Evolutionary conservation across 35 echinoderm and acorn worm species (phyloP).

Genomic region (Acanthaster planci): DNA sequence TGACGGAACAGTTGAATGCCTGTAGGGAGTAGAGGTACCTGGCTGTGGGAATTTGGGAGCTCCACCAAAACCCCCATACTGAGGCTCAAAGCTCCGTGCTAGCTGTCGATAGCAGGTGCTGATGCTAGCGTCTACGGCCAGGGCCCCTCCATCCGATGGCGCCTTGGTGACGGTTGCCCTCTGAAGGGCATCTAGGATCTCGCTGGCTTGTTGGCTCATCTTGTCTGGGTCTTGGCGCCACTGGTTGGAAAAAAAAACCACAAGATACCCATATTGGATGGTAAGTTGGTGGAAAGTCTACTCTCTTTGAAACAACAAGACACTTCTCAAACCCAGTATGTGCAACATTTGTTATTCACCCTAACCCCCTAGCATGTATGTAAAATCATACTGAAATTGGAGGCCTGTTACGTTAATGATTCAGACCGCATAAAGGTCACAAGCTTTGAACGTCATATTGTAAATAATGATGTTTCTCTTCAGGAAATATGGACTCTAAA

Average conservation of each 20-base stretch:
- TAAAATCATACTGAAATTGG: too few species aligned
- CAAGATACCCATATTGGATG: too few species aligned
- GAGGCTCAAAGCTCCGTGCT: slow-evolving; percentile 59
- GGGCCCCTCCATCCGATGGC: slow-evolving; percentile 11
- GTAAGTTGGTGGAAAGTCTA: too few species aligned
- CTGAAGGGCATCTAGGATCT: slow-evolving; percentile 76
- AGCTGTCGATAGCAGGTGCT: slow-evolving; percentile 75
- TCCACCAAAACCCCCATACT: slow-evolving; percentile 90
- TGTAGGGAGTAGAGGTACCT: slow-evolving; percentile 45
- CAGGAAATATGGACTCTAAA: too few species aligned
- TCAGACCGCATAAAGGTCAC: too few species aligned
- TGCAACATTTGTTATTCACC: too few species aligned
- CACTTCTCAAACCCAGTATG: too few species aligned
- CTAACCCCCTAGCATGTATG: too few species aligned
- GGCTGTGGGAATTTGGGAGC: slow-evolving; percentile 98
- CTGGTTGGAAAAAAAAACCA: slow-evolving; percentile 25
- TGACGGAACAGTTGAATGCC: background rate
- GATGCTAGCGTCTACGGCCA: slow-evolving; percentile 47
- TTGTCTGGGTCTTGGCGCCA: slow-evolving; percentile 59
- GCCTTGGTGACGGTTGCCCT: slow-evolving; percentile 50
- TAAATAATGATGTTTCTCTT: too few species aligned
- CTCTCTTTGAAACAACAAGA: too few species aligned
- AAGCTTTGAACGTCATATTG: too few species aligned
- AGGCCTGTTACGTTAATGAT: too few species aligned
- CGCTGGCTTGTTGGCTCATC: slow-evolving; percentile 57